These are phyloP conservation scores for Vanessa cardui DNA, from an alignment of 2,888 invertebrate species.

Conservation along the genomic window DNA sequence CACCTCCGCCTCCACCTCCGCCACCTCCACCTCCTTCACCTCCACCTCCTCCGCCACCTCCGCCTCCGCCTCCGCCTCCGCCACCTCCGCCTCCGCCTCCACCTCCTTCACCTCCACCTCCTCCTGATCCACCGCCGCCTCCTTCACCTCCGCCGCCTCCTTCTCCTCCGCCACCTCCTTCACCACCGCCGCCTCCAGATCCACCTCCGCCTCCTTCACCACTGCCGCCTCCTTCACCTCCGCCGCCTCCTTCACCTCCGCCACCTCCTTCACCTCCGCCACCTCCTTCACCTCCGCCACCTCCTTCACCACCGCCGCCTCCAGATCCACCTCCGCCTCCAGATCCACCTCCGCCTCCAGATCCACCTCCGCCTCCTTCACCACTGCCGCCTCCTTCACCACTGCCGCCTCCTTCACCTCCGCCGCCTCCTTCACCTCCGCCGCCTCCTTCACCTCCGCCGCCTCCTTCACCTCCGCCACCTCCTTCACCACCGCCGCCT, in stretches of 20 bases:
- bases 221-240: slow-evolving; percentile 47
- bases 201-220: too few relatives aligned
- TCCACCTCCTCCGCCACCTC: too few relatives aligned
- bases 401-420: slow-evolving; percentile 48
- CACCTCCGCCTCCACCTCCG: slow-evolving; percentile 18
- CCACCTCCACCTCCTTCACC: too few relatives aligned
- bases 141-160: too few relatives aligned
- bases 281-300: slow-evolving; percentile 44
- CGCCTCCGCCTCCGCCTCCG: too few relatives aligned
- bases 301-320: slow-evolving; percentile 16
- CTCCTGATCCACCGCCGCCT: too few relatives aligned
- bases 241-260: slow-evolving; percentile 18
- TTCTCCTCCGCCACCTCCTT: too few relatives aligned
- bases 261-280: slow-evolving; percentile 14
- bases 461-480: slow-evolving; percentile 44
- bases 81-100: too few relatives aligned
- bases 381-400: too few relatives aligned
- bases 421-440: slow-evolving; percentile 18
- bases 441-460: slow-evolving; percentile 14
- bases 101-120: too few relatives aligned
- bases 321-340: slow-evolving; percentile 12
- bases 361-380: too few relatives aligned
- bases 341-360: slow-evolving; percentile 37
- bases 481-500: slow-evolving; percentile 17
- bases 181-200: too few relatives aligned